Conservation (phyloP, 2,113 vertebrate genomes). For the Actenoides hombroni region DNA sequence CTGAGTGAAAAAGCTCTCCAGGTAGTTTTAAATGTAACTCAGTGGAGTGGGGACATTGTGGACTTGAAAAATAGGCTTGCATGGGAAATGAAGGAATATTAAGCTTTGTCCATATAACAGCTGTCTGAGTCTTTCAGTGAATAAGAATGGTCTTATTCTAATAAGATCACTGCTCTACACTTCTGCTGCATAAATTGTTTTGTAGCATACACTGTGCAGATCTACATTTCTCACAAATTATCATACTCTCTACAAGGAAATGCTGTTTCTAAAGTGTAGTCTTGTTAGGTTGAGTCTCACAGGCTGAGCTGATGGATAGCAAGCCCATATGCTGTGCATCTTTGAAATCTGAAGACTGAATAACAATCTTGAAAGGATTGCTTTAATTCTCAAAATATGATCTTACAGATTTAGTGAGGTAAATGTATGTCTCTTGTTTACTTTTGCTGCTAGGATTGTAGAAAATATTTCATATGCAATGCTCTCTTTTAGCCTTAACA, state of each 20-base stretch:
- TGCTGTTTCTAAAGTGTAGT: not conserved
- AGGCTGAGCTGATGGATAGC: not conserved
- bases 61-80: conserved; percentile 28
- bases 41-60: not conserved
- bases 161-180: not conserved
- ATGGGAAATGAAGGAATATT: conserved; percentile 51
- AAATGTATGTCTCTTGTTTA: not conserved
- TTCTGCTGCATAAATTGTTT: not conserved
- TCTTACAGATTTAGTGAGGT: not conserved
- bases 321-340: not conserved
- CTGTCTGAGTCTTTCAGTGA: conserved; percentile 22
- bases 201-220: not conserved
- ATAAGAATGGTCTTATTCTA: conserved; percentile 34
- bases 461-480: not conserved
- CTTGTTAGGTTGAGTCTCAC: not conserved
- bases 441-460: not conserved
- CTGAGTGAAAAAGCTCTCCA: conserved; percentile 51
- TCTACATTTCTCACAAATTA: conserved; percentile 22
- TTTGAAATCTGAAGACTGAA: conserved; percentile 43
- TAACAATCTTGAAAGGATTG: not conserved
- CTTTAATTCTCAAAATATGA: conserved; percentile 11
- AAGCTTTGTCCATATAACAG: conserved; percentile 19
- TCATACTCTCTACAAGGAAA: not conserved
- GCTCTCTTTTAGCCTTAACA: not conserved
- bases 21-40: conserved; percentile 58